Percentiles rank a stretch among this genome's conserved stretches.
phyloP scores from a whole-genome alignment of 2,888 invertebrate species.

The Hirudinaria manillensis region DNA sequence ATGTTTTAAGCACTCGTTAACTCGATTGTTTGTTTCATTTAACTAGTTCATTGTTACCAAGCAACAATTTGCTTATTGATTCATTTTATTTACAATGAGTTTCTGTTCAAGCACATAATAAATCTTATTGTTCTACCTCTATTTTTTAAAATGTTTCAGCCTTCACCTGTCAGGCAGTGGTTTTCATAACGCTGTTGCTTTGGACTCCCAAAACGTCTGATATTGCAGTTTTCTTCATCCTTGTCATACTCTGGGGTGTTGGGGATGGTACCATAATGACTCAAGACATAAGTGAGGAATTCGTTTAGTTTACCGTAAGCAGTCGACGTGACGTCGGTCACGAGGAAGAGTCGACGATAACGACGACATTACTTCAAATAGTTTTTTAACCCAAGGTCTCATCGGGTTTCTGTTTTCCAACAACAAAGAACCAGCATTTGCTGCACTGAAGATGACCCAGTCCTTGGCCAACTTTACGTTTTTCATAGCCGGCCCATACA shows the following conservation, averaged over 20 bases:
- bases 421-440: slow-evolving; percentile 49
- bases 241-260: slow-evolving; percentile 48
- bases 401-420: slow-evolving; percentile 48
- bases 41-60: too few relatives aligned
- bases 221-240: slow-evolving; percentile 42
- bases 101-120: neutral
- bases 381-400: slow-evolving; percentile 40
- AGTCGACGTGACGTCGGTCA: too few relatives aligned
- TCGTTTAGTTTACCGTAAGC: slow-evolving; percentile 28
- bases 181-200: slow-evolving; percentile 44
- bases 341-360: too few relatives aligned
- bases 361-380: neutral
- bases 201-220: slow-evolving; percentile 45
- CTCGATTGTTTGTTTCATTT: too few relatives aligned
- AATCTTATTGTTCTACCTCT: neutral
- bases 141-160: slow-evolving; percentile 41
- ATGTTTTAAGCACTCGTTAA: too few relatives aligned
- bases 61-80: neutral
- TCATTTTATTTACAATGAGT: neutral
- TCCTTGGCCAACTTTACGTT: slow-evolving; percentile 42
- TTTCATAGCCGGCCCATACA: slow-evolving; percentile 43
- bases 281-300: slow-evolving; percentile 48
- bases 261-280: slow-evolving; percentile 50
- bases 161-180: slow-evolving; percentile 41
- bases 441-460: slow-evolving; percentile 47